Evolutionary conservation across 2,797 vertebrate species (phyloP).

Genomic region (Urocyon cinereoargenteus): DNA sequence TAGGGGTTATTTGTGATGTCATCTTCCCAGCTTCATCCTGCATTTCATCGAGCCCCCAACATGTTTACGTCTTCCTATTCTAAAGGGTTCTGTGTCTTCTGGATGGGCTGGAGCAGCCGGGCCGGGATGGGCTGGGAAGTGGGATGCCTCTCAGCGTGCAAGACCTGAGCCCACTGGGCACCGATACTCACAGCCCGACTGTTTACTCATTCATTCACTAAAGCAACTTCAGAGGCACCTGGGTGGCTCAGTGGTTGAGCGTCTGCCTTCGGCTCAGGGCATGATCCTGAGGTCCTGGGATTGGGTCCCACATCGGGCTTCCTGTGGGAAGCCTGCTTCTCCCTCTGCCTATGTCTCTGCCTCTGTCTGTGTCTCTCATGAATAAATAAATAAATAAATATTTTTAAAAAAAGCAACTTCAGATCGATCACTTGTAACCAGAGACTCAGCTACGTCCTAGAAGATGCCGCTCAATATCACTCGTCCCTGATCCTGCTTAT

Average conservation of each 20-base stretch:
- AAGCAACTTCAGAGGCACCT: not conserved
- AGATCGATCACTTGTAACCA: not conserved
- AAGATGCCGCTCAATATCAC: not conserved
- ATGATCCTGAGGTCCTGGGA: too few relatives aligned
- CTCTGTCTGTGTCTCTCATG: too few relatives aligned
- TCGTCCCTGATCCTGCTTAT: not conserved
- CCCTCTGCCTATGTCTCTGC: too few relatives aligned
- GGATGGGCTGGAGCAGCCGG: fast-evolving
- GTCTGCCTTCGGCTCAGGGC: too few relatives aligned
- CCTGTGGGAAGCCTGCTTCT: too few relatives aligned
- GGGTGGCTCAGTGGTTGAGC: too few relatives aligned
- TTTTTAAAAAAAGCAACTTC: not conserved
- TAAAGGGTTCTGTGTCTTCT: not conserved
- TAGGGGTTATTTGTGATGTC: constrained; percentile 20
- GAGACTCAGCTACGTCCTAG: not conserved
- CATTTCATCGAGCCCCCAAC: not conserved
- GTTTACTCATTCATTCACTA: not conserved
- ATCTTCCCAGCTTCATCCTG: not conserved
- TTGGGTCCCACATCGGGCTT: too few relatives aligned
- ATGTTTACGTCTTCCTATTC: not conserved
- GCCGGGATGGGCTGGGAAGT: not conserved
- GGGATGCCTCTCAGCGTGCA: not conserved
- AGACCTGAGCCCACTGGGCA: too few relatives aligned
- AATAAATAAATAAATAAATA: too few relatives aligned
- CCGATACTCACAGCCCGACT: too few relatives aligned